phyloP scores from a whole-genome alignment of 1,140 invertebrate species.

The Drosophila yakuba region DNA sequence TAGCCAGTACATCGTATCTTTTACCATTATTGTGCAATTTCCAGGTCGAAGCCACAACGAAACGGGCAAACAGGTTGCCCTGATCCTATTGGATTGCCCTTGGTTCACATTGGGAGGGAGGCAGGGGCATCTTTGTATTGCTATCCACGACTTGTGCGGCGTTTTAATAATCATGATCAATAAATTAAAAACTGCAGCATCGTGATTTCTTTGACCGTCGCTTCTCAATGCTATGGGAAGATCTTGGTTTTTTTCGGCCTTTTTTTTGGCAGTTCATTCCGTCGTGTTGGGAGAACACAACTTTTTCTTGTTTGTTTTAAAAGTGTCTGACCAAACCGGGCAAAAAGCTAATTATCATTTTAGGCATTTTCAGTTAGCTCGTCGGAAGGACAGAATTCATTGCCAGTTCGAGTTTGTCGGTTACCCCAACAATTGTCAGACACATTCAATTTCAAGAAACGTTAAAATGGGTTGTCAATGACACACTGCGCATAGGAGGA shows the following conservation, averaged over 20 bases:
- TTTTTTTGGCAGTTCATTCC: slow-evolving; percentile 18
- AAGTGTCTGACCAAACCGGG: background rate
- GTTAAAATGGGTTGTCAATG: slow-evolving; percentile 50
- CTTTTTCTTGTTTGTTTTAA: slow-evolving; percentile 25
- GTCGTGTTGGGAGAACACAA: slow-evolving; percentile 66
- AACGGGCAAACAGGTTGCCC: slow-evolving; percentile 40
- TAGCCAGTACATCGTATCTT: background rate
- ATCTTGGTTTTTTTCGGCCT: slow-evolving; percentile 35
- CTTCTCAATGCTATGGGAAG: slow-evolving; percentile 66
- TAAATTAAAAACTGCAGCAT: slow-evolving; percentile 63
- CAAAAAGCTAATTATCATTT: slow-evolving; percentile 45
- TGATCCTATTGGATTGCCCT: slow-evolving; percentile 4
- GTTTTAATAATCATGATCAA: slow-evolving; percentile 76
- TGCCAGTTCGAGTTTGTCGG: slow-evolving; percentile 55
- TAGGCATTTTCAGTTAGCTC: slow-evolving; percentile 50
- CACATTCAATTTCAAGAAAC: slow-evolving; percentile 61
- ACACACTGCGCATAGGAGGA: slow-evolving; percentile 6
- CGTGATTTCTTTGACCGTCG: slow-evolving; percentile 71
- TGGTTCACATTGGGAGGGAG: background rate
- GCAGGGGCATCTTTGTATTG: slow-evolving; percentile 52
- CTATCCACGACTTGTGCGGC: slow-evolving; percentile 70
- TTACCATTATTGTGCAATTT: slow-evolving; percentile 27
- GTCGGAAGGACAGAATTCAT: slow-evolving; percentile 30
- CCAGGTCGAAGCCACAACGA: slow-evolving; percentile 7
- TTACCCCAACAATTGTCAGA: slow-evolving; percentile 50